Conservation (phyloP, 2,797 vertebrate genomes). For the Anolis apletophallus region DNA sequence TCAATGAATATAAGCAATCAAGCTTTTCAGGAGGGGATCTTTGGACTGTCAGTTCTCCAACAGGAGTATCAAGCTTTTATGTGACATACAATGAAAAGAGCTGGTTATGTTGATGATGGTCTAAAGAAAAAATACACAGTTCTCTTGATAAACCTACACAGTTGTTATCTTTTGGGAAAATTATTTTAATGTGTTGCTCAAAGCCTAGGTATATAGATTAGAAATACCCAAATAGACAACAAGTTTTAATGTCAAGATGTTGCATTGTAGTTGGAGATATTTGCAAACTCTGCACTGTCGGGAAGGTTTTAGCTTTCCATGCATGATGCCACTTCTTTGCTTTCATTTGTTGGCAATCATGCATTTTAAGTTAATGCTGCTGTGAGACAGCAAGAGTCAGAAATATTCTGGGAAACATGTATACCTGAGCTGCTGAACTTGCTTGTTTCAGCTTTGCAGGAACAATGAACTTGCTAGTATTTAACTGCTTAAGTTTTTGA, state of each 20-base stretch:
- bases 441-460: constrained; percentile 62
- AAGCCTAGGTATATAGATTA: constrained; percentile 28
- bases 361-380: constrained; percentile 40
- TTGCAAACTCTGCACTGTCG: constrained; percentile 46
- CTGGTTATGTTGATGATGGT: neutral
- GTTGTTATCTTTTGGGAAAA: constrained; percentile 37
- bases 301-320: constrained; percentile 38
- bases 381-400: constrained; percentile 44
- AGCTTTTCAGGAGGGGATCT: constrained; percentile 38
- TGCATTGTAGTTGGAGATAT: constrained; percentile 3
- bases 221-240: neutral
- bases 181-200: neutral
- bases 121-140: neutral
- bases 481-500: constrained; percentile 65
- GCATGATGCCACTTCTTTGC: constrained; percentile 20
- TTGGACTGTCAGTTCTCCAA: constrained; percentile 67
- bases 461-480: constrained; percentile 60
- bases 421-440: constrained; percentile 65
- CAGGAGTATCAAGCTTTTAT: constrained; percentile 63
- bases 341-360: constrained; percentile 62
- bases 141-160: neutral
- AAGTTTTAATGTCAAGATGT: constrained; percentile 38
- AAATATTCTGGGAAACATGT: constrained; percentile 39
- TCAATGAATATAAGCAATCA: constrained; percentile 58
- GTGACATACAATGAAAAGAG: constrained; percentile 47